Conservation (phyloP, 2,113 vertebrate species). For the Coryphaenoides rupestris region DNA sequence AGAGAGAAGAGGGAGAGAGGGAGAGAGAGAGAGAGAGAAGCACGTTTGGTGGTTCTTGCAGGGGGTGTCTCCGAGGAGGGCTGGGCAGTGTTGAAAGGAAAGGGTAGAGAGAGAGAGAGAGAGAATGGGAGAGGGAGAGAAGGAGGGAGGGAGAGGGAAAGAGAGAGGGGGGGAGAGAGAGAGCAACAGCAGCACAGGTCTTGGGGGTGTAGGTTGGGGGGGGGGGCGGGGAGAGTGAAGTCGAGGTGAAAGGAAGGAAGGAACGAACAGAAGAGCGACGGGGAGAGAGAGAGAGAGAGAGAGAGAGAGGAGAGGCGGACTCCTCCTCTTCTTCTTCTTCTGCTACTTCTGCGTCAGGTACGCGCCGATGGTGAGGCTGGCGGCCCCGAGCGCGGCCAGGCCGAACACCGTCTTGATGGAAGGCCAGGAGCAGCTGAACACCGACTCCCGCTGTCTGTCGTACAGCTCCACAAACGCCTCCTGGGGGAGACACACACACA, state of each 20-base stretch:
- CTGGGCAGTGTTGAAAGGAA: constrained; percentile 38
- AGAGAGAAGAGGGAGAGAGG: constrained; percentile 56
- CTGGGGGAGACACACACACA: constrained; percentile 60
- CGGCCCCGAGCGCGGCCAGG: constrained; percentile 90
- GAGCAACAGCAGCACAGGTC: too few species aligned
- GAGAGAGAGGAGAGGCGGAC: constrained; percentile 9
- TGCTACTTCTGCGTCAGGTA: constrained; percentile 97
- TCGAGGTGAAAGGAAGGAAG: too few species aligned
- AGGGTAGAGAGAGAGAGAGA: not conserved
- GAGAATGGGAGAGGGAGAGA: not conserved
- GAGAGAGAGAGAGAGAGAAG: constrained; percentile 40
- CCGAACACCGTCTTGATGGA: constrained; percentile 93
- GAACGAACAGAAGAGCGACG: not conserved
- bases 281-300: constrained; percentile 9
- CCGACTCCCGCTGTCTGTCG: constrained; percentile 80
- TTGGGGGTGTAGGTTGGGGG: too few species aligned
- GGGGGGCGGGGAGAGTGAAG: not conserved
- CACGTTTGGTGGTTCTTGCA: constrained; percentile 25
- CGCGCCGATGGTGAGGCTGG: constrained; percentile 92
- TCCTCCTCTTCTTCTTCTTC: constrained; percentile 53
- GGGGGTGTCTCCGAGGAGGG: constrained; percentile 56
- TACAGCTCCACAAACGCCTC: constrained; percentile 97
- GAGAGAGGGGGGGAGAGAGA: not conserved
- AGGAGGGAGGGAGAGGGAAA: constrained; percentile 20
- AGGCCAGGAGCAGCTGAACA: constrained; percentile 90